Evolutionary conservation across 2,797 vertebrate species (phyloP).

Genomic region (Babyrousa celebensis): DNA sequence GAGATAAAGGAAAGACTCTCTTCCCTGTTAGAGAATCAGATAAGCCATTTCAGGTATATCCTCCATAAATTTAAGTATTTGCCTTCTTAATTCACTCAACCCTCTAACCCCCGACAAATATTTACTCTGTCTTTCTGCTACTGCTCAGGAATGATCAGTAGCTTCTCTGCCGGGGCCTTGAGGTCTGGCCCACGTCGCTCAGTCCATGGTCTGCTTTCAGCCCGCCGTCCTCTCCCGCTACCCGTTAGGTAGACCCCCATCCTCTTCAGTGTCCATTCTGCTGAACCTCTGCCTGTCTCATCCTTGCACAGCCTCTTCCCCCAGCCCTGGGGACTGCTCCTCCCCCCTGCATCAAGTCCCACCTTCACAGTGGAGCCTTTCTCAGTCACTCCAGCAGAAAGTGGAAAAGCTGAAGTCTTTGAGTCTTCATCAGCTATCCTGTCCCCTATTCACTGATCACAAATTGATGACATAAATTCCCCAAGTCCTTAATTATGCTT

Average conservation of each 20-base stretch:
- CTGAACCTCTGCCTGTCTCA: neutral
- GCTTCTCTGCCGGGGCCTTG: neutral
- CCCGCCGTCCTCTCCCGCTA: neutral
- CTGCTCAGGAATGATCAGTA: neutral
- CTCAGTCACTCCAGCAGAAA: neutral
- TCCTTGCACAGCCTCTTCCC: neutral
- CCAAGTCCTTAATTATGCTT: conserved; percentile 1
- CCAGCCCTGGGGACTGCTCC: neutral
- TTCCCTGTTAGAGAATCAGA: conserved; percentile 96
- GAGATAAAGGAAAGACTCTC: conserved; percentile 95
- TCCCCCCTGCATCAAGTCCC: too few relatives aligned
- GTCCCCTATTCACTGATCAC: neutral
- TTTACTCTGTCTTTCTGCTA: neutral
- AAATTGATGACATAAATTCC: neutral
- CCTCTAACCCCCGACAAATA: neutral
- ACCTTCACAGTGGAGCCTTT: neutral
- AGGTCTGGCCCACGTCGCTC: neutral
- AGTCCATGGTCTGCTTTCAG: neutral
- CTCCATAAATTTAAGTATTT: conserved; percentile 50
- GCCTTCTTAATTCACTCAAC: neutral
- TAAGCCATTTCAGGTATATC: conserved; percentile 97
- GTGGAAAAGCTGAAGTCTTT: neutral
- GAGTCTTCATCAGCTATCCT: neutral
- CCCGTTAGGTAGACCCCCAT: too few relatives aligned
- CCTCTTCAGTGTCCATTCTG: rapidly evolving